Evolutionary conservation across 1,140 invertebrate species (phyloP).

Genomic region (Myzus persicae): DNA sequence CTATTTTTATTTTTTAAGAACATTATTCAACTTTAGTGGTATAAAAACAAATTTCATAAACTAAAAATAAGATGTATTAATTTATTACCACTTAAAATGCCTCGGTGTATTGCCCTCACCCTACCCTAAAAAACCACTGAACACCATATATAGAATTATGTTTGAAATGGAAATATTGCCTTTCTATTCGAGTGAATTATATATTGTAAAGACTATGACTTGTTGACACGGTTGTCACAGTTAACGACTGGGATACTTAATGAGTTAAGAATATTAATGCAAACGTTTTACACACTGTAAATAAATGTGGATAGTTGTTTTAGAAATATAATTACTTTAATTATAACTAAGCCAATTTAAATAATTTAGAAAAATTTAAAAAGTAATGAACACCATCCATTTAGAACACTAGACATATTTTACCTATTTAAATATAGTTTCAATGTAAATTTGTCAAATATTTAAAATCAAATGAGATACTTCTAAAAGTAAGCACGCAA

Average conservation of each 20-base stretch:
- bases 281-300: background rate
- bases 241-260: no score
- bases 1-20: background rate
- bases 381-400: no score
- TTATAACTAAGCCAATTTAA: background rate
- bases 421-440: background rate
- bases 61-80: background rate
- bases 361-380: background rate
- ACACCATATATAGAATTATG: no score
- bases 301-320: background rate
- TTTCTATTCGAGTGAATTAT: background rate
- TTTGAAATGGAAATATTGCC: background rate
- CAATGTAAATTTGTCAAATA: background rate
- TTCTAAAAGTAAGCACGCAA: background rate
- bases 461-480: background rate
- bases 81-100: background rate
- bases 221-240: no score
- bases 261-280: no score
- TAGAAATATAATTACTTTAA: no score
- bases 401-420: background rate
- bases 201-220: background rate
- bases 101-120: accelerated
- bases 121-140: background rate
- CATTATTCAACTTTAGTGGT: background rate
- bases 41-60: background rate